Percentiles rank a stretch among this genome's conserved stretches.
phyloP scores from a whole-genome alignment of 2,797 vertebrate genomes.

The Zalophus californianus region DNA sequence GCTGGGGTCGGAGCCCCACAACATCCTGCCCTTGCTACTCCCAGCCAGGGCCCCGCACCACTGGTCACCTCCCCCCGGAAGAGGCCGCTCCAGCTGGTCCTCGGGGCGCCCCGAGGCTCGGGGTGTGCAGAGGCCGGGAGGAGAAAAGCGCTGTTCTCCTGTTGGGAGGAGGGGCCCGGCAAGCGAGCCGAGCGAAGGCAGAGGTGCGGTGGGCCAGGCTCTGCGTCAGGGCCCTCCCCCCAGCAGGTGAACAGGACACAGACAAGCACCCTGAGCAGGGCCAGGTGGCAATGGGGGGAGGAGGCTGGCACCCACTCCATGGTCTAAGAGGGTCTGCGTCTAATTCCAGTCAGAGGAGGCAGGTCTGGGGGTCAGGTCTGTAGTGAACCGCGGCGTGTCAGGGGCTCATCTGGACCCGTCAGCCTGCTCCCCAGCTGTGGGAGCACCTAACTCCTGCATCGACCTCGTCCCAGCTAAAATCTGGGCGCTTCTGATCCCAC shows the following conservation, averaged over 20 bases:
- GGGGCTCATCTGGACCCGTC: too few species aligned
- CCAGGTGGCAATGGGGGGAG: not conserved
- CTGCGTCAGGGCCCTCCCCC: too few species aligned
- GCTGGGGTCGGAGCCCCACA: not conserved
- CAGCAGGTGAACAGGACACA: not conserved
- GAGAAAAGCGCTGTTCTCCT: not conserved
- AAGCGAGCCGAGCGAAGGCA: not conserved
- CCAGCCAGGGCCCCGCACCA: not conserved
- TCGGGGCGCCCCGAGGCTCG: not conserved
- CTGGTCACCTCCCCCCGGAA: not conserved
- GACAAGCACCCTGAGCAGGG: not conserved
- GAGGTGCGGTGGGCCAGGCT: not conserved
- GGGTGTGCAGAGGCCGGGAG: not conserved
- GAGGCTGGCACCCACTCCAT: not conserved
- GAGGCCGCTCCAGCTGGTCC: not conserved
- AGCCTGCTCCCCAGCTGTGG: not conserved
- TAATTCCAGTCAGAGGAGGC: not conserved
- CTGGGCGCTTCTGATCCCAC: not conserved
- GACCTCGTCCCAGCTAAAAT: fast-evolving
- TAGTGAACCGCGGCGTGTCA: too few species aligned
- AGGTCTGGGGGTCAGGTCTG: not conserved
- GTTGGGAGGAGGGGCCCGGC: not conserved
- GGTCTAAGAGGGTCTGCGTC: not conserved
- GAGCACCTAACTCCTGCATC: not conserved
- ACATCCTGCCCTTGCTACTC: not conserved